phyloP scores from a whole-genome alignment of 2,113 vertebrate species.

The Pimephales promelas region DNA sequence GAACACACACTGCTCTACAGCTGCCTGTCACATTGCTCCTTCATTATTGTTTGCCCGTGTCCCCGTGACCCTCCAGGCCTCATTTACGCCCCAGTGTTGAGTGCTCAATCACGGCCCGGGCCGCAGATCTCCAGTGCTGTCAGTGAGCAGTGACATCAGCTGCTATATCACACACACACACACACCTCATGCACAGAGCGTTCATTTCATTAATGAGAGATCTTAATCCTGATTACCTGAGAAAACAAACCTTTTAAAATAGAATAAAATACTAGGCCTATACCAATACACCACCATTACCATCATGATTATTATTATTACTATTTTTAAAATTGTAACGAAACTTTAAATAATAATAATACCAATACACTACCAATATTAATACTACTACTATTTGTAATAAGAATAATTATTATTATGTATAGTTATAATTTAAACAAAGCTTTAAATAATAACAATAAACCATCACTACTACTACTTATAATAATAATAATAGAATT shows the following conservation, averaged over 20 bases:
- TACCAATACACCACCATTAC: too few relatives aligned
- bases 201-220: neutral
- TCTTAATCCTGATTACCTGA: neutral
- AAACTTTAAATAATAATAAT: too few relatives aligned
- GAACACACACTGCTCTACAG: slow-evolving; percentile 51
- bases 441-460: too few relatives aligned
- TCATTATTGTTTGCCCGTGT: slow-evolving; percentile 74
- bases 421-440: too few relatives aligned
- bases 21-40: slow-evolving; percentile 72
- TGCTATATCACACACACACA: neutral
- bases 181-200: neutral
- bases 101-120: slow-evolving; percentile 70
- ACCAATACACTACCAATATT: too few relatives aligned
- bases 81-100: slow-evolving; percentile 78
- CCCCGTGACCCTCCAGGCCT: slow-evolving; percentile 68
- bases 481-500: neutral
- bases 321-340: too few relatives aligned
- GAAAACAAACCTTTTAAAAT: neutral
- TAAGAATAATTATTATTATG: too few relatives aligned
- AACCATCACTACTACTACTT: too few relatives aligned
- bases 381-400: neutral
- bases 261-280: too few relatives aligned
- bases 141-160: slow-evolving; percentile 61
- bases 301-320: too few relatives aligned
- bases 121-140: slow-evolving; percentile 50